Base-by-base conservation (phyloP, 2,113 vertebrate species). In the Rhinopithecus roxellana region DNA sequence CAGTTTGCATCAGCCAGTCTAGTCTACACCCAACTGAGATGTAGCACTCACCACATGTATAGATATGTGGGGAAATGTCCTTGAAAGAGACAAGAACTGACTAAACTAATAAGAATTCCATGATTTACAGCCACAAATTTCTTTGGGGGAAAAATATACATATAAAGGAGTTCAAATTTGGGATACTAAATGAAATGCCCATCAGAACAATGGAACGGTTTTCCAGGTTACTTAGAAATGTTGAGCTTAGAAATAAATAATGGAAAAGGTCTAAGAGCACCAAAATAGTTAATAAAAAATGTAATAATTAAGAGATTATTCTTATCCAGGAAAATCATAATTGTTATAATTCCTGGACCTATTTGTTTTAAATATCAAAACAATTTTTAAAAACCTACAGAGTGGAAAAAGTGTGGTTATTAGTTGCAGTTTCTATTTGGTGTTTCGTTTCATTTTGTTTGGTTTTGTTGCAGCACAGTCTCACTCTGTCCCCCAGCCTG, bases 351-450 rank as follows among this genome's bases (percentile, higher is more conserved):
- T 89, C 32, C 23, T 69, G 86, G 5, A 38, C 77, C 6, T 67
- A 23, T 45, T 89, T 84, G 17, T 88, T 96, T 79, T 70, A 94
- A 89, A 80, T 55, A 27, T 80, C 6, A 77, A 89, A 95, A 85
- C 11, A 89, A 81, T 61, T 89, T 50, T 86, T 32, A 88, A 16
- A 59, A 50, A 3, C 40, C 38, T 52, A 69, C 40, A 57, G 10
- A 93, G 20, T 77, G 13, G 74, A 25, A 55, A 69, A 93, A 69
- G 6, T 79, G 9, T 81, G 38, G 40, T 84, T 95, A 32, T 59
- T 80, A 20, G 38, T 67, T 61, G 9, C 25, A 32, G 61, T 64
- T 64, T 64, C 61, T 64, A 14, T 32, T 64, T 32, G 27, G 61
- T 30, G 61, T 14, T 64, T 64, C 2, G 5, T 64, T 64, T 64